Evolutionary conservation across 2,888 invertebrate species (phyloP), one percentile per base, ranked within the genome.

Genomic region (Sipha maydis): DNA sequence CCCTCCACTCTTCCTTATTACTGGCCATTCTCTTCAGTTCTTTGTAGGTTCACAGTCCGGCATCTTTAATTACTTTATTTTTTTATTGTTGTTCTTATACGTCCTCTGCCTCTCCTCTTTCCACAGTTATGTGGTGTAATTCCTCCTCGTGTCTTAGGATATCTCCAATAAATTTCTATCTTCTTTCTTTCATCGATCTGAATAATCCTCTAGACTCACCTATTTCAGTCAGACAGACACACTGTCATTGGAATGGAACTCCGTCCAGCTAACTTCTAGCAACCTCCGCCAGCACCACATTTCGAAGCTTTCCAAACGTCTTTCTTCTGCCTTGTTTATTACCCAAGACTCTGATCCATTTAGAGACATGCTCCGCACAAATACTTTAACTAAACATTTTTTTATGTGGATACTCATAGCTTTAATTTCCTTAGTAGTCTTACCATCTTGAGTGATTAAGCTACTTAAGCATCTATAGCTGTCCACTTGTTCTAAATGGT

Each of bases 131-230:
- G n/a, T 41, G 38, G 38, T 41, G n/a, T 7, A 41, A 7, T 41
- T 41, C 38, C 38, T 41, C 38, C 7, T 41, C 38, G 38, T 41
- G 38, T 41, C n/a, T n/a, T n/a, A n/a, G n/a, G n/a, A n/a, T n/a
- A n/a, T n/a, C n/a, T n/a, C 38, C 38, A 41, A 41, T 41, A 41
- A 41, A 41, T 41, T 19, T 82, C 67, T n/a, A 69, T 82, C 69
- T 82, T 41, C 69, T 82, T 82, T 82, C 67, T 82, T 82, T 82
- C 41, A 82, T 82, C 41, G 28, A 82, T 41, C 38, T 41, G 4
- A 41, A 41, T 41, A 41, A 41, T 41, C 38, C 7, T 7, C 7
- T 41, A 41, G 80, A 41, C 14, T 80, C 67, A 82, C 38, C 69
- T 69, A 82, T 82, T 69, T 69, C 82, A 82, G 69, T 69, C n/a